Percentiles rank a stretch among this genome's conserved stretches.
These are phyloP conservation scores for Oxystoma pomonae DNA, from an alignment of 2,888 invertebrate genomes.

Conservation along the genomic window DNA sequence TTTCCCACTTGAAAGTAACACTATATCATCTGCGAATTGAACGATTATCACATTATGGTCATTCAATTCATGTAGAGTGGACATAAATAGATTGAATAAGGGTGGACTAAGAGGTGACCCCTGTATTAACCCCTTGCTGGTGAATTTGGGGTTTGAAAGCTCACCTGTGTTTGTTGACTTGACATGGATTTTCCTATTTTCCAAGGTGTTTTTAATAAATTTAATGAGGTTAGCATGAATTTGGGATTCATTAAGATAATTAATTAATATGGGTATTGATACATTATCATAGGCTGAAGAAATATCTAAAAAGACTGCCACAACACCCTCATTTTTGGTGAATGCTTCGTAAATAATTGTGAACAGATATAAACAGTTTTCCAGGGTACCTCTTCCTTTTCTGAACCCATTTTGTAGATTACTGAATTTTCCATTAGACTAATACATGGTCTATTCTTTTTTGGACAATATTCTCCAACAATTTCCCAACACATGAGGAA, in stretches of 20 bases:
- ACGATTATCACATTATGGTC: not conserved
- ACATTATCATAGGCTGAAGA: conserved; percentile 14
- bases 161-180: not conserved
- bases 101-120: not conserved
- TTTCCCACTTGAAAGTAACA: not conserved
- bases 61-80: not conserved
- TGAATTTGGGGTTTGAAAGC: not conserved
- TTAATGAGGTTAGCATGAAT: not conserved
- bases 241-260: not conserved
- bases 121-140: not conserved
- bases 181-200: not conserved
- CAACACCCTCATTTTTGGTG: not conserved
- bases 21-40: not conserved
- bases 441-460: conserved; percentile 8
- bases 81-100: not conserved
- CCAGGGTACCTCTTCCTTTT: conserved; percentile 7
- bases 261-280: conserved; percentile 2
- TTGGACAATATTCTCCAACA: conserved; percentile 9
- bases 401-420: conserved; percentile 11
- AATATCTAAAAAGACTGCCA: conserved; percentile 9
- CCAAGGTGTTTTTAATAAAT: not conserved
- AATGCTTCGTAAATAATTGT: conserved; percentile 5
- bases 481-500: conserved; percentile 10
- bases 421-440: not conserved
- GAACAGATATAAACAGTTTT: not conserved